Percentiles rank a stretch among this genome's conserved stretches.
These are phyloP conservation scores for Galbula dea DNA, from an alignment of 2,113 vertebrate genomes.

Conservation along the genomic window DNA sequence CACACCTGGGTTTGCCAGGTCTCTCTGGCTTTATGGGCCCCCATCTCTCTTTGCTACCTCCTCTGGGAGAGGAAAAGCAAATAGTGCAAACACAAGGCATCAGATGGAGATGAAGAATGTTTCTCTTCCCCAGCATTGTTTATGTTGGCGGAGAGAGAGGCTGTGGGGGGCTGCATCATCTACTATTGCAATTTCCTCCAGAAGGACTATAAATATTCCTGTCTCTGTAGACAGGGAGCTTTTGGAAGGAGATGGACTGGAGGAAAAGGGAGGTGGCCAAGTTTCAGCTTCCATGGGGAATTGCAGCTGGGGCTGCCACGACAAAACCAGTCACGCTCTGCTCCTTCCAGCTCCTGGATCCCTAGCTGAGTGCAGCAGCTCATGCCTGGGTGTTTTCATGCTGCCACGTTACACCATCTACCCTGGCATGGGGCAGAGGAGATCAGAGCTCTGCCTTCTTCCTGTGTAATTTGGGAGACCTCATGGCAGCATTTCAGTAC, in stretches of 20 bases:
- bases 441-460: neutral
- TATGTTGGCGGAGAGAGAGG: neutral
- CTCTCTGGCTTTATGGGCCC: neutral
- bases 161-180: neutral
- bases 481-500: too few relatives aligned
- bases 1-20: neutral
- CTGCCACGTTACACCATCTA: rapidly evolving
- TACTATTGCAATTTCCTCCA: neutral
- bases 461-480: neutral
- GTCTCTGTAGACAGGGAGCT: neutral
- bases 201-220: conserved; percentile 1
- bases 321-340: rapidly evolving
- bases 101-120: neutral
- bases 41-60: neutral
- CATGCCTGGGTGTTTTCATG: rapidly evolving
- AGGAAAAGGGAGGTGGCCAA: neutral
- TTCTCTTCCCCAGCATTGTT: neutral
- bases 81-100: rapidly evolving
- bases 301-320: neutral
- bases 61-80: neutral
- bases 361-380: rapidly evolving
- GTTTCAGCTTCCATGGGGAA: neutral
- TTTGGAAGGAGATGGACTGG: neutral
- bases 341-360: rapidly evolving
- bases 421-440: rapidly evolving